A percentile compares a stretch with the other conserved stretches of the same genome.
phyloP scores from a whole-genome alignment of 2,797 vertebrate genomes.

The Siniperca scherzeri region DNA sequence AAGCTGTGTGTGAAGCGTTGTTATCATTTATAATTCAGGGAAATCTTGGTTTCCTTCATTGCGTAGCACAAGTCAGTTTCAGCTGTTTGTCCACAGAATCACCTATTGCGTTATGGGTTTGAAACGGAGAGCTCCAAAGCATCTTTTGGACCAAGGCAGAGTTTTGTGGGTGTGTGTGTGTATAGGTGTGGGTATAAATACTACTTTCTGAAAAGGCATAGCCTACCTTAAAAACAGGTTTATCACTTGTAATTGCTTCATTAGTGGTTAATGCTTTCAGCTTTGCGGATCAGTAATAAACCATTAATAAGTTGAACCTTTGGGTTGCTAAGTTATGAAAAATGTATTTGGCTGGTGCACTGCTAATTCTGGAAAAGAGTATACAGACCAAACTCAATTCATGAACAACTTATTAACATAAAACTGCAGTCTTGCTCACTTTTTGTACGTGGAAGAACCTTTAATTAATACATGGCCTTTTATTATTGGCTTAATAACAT shows the following conservation, averaged over 20 bases:
- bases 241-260: not conserved
- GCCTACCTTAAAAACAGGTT: not conserved
- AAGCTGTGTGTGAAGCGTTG: slow-evolving; percentile 41
- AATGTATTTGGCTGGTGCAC: not conserved
- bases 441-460: not conserved
- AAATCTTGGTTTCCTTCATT: slow-evolving; percentile 12
- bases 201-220: not conserved
- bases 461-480: not conserved
- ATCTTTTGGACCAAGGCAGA: not conserved
- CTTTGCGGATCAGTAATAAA: not conserved
- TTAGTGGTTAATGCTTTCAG: not conserved
- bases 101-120: not conserved
- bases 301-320: not conserved
- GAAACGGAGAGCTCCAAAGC: not conserved
- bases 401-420: not conserved
- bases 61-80: not conserved
- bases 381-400: not conserved
- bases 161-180: not conserved
- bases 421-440: not conserved
- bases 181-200: not conserved
- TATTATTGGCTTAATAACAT: not conserved
- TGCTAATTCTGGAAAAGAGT: not conserved
- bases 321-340: not conserved
- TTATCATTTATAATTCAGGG: slow-evolving; percentile 64
- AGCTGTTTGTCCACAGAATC: not conserved